phyloP scores from a whole-genome alignment of 2,113 vertebrate species.

The Tursiops truncatus region DNA sequence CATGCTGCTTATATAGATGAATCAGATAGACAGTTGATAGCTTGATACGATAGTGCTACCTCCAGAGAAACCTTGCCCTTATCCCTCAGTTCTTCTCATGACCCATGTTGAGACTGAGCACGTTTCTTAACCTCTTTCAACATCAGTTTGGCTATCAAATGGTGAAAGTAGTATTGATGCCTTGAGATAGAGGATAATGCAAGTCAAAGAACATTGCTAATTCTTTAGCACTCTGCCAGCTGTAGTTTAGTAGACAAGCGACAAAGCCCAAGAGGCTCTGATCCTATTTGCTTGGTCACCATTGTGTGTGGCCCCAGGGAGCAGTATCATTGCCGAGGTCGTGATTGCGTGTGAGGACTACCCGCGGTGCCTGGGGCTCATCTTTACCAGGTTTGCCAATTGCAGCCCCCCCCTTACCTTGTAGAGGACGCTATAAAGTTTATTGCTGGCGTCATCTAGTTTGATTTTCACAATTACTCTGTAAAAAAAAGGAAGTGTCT shows the following conservation, averaged over 20 bases:
- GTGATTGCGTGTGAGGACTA: neutral
- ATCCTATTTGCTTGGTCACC: neutral
- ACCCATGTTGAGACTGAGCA: neutral
- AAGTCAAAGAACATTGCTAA: neutral
- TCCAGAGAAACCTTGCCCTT: neutral
- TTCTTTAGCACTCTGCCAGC: fast-evolving
- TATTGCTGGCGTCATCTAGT: neutral
- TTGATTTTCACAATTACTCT: neutral
- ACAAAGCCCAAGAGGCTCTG: neutral
- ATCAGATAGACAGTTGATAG: neutral
- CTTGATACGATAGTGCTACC: neutral
- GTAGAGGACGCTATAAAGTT: neutral
- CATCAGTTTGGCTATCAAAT: neutral
- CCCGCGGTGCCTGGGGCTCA: fast-evolving
- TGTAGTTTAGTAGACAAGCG: neutral
- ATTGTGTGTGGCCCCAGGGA: too few relatives aligned
- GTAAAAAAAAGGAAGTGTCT: neutral
- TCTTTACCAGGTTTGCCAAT: fast-evolving
- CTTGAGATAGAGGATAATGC: neutral
- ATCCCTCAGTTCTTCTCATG: neutral
- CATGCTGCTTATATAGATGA: too few relatives aligned
- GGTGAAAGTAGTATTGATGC: neutral
- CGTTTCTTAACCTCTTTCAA: neutral
- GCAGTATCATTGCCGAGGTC: neutral
- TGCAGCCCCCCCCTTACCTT: neutral